phyloP scores from a whole-genome alignment of 2,113 vertebrate genomes.

The Coptodon bakossiorum region DNA sequence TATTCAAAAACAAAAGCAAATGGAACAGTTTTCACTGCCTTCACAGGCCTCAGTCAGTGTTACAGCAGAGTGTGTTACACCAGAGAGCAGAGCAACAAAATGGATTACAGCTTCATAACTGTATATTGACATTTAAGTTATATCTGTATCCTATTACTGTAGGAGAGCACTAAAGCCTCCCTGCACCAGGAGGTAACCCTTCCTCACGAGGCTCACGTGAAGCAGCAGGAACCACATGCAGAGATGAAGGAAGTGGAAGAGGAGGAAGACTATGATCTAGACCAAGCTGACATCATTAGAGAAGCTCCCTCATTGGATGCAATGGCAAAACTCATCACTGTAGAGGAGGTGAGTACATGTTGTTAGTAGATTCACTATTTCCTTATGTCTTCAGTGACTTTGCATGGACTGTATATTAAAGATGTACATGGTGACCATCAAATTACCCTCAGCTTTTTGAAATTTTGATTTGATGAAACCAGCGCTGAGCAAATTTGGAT shows the following conservation, averaged over 20 bases:
- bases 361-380: not conserved
- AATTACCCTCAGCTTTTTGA: not conserved
- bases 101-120: not conserved
- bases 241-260: constrained; percentile 4
- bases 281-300: constrained; percentile 34
- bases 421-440: not conserved
- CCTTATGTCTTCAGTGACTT: not conserved
- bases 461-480: not conserved
- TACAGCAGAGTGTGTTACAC: not conserved
- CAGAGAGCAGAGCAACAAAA: not conserved
- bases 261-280: constrained; percentile 39
- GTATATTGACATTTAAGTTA: not conserved
- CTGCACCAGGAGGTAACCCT: not conserved
- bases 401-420: not conserved
- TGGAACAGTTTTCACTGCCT: not conserved
- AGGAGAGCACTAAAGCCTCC: constrained; percentile 11
- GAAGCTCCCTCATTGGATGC: constrained; percentile 79
- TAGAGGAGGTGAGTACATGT: constrained; percentile 80
- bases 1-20: not conserved
- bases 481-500: not conserved
- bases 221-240: not conserved
- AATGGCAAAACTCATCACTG: constrained; percentile 89
- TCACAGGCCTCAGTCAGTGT: not conserved
- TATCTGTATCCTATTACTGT: not conserved
- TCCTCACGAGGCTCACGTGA: not conserved